Base-by-base conservation (phyloP, 1,140 invertebrate genomes). In the Zaprionus davidi region DNA sequence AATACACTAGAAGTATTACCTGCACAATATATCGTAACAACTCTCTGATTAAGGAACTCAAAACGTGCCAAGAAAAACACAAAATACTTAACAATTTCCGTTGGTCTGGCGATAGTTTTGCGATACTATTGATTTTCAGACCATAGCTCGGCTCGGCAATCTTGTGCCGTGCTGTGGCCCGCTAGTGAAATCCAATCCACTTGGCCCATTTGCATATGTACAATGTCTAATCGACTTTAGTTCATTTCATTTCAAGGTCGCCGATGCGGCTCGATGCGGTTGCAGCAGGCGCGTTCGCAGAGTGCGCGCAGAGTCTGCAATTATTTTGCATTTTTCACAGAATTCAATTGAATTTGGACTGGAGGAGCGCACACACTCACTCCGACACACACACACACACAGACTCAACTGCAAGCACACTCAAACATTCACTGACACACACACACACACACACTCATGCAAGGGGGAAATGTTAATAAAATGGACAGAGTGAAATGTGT, bases 391-490 rank as follows among this genome's bases (percentile, higher is more conserved):
- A 66, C 44, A 38, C 56, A 63, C n/a, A 67, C 44, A 71, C 20
- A 20, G 20, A 20, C 20, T 20, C 20, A 72, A 38, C n/a, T 17
- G 41, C 5, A 9, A 44, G 41, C 36, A 15, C 36, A 38, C 36
- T 12, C 13, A 15, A 38, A 38, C 36, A 38, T n/a, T 51, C 13
- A 64, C 24, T 26, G 24, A 26, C 46, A 51, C 59, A 44, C 36
- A 51, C 53, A 65, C 63, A 66, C n/a, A 71, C 26, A 71, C 58
- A 60, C 13, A 62, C 38, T 41, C 17, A 60, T 9, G 44, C 2
- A 11, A 5, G 46, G 20, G 9, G 46, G 20, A 75, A 85, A 75
- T 85, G 78, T 76, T 85, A 81, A 81, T 76, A 79, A 81, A 85
- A 85, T 85, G 75, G 76, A 78, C 82, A 85, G 74, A 67, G 58